Evolutionary conservation across 2,888 invertebrate species (phyloP), one percentile per base, ranked within the genome.

Genomic region (Xestobium rufovillosum): DNA sequence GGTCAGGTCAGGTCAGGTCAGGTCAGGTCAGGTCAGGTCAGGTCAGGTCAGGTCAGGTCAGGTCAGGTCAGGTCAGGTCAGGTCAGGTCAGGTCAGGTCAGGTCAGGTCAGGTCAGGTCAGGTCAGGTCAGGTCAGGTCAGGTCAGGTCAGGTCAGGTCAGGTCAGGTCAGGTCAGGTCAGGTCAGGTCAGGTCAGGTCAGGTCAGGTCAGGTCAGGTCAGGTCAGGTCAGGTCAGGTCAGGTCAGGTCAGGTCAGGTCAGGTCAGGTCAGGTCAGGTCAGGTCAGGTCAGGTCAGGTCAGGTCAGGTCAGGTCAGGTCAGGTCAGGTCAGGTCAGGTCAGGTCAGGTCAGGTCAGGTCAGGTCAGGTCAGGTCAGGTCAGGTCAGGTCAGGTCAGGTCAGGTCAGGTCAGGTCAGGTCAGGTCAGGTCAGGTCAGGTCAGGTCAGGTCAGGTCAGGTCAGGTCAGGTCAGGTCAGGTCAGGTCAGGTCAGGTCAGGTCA

Each of bases 1-100:
- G 23, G 23, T 23, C 23, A 23, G 23, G 23, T 23, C 23, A 23
- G 23, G 23, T 23, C 23, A 23, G 23, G 23, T 23, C 23, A 23
- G 23, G 23, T 23, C 23, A 23, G 23, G 23, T 23, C 23, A 23
- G 23, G 23, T 23, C 23, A 23, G 23, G 23, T 23, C 23, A 23
- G 23, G 23, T 23, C 23, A 23, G 23, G 23, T 23, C 23, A 23
- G 23, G 23, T 23, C 23, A 23, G 23, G 23, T 23, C 23, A 23
- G 23, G 23, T 23, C 23, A 23, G 23, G 23, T 23, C 23, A 23
- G 23, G 23, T 23, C 23, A 23, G 23, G 23, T 23, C 23, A 23
- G 23, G 23, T 23, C 23, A 23, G 23, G 23, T 23, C 23, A 23
- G 23, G 23, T 23, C 23, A 23, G 23, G 23, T 23, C 23, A 23